These are phyloP conservation scores for Acipenser oxyrinchus DNA, from an alignment of 2,797 vertebrate genomes.

Conservation along the genomic window DNA sequence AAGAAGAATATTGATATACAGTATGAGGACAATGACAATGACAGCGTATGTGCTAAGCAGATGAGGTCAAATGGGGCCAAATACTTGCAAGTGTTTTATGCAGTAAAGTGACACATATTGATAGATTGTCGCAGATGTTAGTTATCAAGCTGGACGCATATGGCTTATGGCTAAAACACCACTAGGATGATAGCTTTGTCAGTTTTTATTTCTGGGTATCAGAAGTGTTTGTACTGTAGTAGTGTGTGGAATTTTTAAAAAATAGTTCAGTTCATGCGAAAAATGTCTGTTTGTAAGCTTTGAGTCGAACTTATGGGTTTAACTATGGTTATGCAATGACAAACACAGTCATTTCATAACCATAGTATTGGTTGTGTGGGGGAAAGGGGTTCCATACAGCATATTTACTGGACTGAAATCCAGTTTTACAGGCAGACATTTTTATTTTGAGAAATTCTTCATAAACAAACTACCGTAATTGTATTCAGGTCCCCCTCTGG, in stretches of 20 bases:
- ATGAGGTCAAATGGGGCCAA: slow-evolving; percentile 1
- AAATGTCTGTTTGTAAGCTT: too few relatives aligned
- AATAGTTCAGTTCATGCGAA: neutral
- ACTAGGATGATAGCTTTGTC: slow-evolving; percentile 13
- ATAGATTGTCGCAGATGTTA: slow-evolving; percentile 9
- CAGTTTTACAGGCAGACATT: too few relatives aligned
- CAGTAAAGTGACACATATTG: slow-evolving; percentile 12
- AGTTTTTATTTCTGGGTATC: slow-evolving; percentile 6
- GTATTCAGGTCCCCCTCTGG: too few relatives aligned
- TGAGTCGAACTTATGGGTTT: too few relatives aligned
- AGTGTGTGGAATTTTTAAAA: neutral
- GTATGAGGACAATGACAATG: neutral
- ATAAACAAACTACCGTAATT: too few relatives aligned
- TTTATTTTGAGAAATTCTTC: too few relatives aligned
- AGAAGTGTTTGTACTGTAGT: neutral
- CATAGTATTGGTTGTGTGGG: too few relatives aligned
- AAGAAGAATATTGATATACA: neutral
- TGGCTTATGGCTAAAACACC: slow-evolving; percentile 3
- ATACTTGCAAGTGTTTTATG: slow-evolving; percentile 2
- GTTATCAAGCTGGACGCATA: slow-evolving; percentile 11
- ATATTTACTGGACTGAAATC: too few relatives aligned
- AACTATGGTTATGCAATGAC: too few relatives aligned
- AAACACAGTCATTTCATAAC: too few relatives aligned
- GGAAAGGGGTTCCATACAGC: too few relatives aligned
- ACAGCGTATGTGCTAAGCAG: slow-evolving; percentile 7